Conservation (phyloP, 2,888 invertebrate species). For the Hypena proboscidalis region DNA sequence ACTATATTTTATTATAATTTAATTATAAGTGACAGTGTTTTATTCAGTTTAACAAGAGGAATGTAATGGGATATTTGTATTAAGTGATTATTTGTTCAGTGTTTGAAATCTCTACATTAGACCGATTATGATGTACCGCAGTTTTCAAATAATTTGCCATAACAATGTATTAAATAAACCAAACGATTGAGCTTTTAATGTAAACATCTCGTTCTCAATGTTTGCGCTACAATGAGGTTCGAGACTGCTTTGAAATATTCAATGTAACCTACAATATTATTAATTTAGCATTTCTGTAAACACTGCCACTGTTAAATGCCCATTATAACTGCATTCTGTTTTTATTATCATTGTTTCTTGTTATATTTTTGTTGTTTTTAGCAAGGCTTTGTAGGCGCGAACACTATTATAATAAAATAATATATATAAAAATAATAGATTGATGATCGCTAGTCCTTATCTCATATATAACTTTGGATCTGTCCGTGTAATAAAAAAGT, state of each 20-base stretch:
- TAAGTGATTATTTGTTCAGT: slow-evolving; percentile 42
- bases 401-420: slow-evolving; percentile 55
- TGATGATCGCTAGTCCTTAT: slow-evolving; percentile 75
- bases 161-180: slow-evolving; percentile 36
- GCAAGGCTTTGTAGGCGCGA: slow-evolving; percentile 71
- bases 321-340: slow-evolving; percentile 58
- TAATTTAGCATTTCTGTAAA: slow-evolving; percentile 47
- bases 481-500: slow-evolving; percentile 65
- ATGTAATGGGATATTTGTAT: slow-evolving; percentile 50
- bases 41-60: slow-evolving; percentile 49
- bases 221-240: not conserved
- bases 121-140: slow-evolving; percentile 25
- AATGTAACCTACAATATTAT: slow-evolving; percentile 29
- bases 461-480: slow-evolving; percentile 76
- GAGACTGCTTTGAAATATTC: slow-evolving; percentile 18
- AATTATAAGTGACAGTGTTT: slow-evolving; percentile 70
- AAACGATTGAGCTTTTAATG: slow-evolving; percentile 34
- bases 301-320: slow-evolving; percentile 66
- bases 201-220: slow-evolving; percentile 11
- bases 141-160: slow-evolving; percentile 41
- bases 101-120: slow-evolving; percentile 50
- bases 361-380: slow-evolving; percentile 69
- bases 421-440: slow-evolving; percentile 49
- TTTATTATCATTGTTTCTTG: slow-evolving; percentile 72
- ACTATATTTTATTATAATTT: slow-evolving; percentile 67